phyloP scores from a whole-genome alignment of 1,140 invertebrate species.

The Archivesica marissinica region DNA sequence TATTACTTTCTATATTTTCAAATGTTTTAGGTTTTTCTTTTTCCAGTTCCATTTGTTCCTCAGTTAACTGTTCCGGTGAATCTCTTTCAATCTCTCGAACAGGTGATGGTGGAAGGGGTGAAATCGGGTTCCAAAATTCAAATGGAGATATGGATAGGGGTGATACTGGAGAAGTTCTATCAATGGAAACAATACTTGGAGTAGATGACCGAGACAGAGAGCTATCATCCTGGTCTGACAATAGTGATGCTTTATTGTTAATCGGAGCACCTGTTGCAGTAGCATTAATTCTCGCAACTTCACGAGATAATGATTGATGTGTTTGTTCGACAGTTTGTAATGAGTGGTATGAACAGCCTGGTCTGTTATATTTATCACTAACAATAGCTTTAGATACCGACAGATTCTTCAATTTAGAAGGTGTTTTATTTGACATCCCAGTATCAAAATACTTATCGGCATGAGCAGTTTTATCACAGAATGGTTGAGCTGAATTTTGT shows the following conservation, averaged over 20 bases:
- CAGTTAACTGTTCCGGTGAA: constrained; percentile 3
- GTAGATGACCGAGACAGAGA: not conserved
- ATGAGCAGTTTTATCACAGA: not conserved
- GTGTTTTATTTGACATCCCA: not conserved
- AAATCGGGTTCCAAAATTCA: constrained; percentile 43
- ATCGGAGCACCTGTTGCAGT: not conserved
- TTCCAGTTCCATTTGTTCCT: not conserved
- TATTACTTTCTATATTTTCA: not conserved
- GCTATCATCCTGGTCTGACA: not conserved
- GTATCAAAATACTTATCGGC: not conserved
- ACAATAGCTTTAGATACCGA: not conserved
- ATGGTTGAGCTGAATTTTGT: not conserved
- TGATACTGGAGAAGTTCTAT: constrained; percentile 46
- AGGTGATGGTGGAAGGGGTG: constrained; percentile 58
- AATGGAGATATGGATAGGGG: constrained; percentile 48
- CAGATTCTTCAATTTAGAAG: not conserved
- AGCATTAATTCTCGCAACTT: not conserved
- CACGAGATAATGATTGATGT: not conserved
- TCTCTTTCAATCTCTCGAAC: constrained; percentile 23
- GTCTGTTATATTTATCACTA: not conserved
- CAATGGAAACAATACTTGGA: constrained; percentile 22
- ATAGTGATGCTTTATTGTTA: not conserved
- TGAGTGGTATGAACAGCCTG: constrained; percentile 6
- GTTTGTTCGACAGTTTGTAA: not conserved
- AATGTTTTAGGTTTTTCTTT: not conserved